Base-by-base conservation (phyloP, 2,113 vertebrate species). In the Anolis sagrei region DNA sequence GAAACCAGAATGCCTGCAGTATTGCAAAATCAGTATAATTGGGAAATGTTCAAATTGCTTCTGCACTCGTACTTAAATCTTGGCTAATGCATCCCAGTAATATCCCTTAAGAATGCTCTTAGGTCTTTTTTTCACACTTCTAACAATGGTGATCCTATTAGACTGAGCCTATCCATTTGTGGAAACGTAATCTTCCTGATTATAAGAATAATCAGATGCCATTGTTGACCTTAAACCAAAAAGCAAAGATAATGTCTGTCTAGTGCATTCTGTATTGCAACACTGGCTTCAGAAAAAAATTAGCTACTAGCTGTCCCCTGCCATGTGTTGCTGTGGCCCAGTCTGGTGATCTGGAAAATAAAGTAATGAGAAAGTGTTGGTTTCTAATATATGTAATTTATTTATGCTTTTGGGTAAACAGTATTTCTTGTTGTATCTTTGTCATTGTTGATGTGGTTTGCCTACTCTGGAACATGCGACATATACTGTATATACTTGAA, bases 151-250 rank as follows among this genome's bases (percentile, higher is more conserved):
- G 69, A 69, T 86, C 44, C 75, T 19, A 1, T 76, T 61, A 76
- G 62, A n/a, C 7, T 7, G 1, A 1, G 0, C 68, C 25, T 64
- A 0, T 2, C 58, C 0, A 0, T 0, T 4, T 39, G 61, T 2
- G 58, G 72, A 48, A 76, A 21, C 76, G 27, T 62, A 7, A 70
- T 84, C 73, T 27, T 83, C 29, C 64, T 0, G 0, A 14, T 48
- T 18, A 54, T 48, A 21, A 39, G 79, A 32, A 3, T 27, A 0
- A 7, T 7, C 2, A 1, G 32, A 5, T 0, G 0, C n/a, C 1
- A 14, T 0, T 3, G 32, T 81, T 21, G 29, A 66, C 44, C 77
- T 82, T 78, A 6, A 61, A 39, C 36, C 34, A 29, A n/a, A 84
- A 73, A 3, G 18, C n/a, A 25, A 16, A 32, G 1, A 8, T 9